Base-by-base conservation (phyloP, 2,113 vertebrate species). In the Boulengerochromis microlepis region DNA sequence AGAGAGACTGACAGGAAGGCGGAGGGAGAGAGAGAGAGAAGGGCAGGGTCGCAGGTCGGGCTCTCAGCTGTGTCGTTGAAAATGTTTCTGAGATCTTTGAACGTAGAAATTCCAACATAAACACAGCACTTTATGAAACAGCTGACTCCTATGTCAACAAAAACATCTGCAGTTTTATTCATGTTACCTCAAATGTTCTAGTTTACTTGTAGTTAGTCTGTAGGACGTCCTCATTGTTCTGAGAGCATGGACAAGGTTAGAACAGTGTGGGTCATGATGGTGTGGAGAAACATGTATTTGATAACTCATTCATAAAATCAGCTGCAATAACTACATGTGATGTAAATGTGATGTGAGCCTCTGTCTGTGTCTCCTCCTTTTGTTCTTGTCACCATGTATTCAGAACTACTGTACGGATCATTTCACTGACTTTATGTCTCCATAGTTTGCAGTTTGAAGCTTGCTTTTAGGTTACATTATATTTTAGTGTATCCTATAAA, bases 201-300 rank as follows among this genome's bases (percentile, higher is more conserved):
- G 45, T 47, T 47, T 47, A 47, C 45, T 16, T 47, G 15, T 0
- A 16, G 45, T 47, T 47, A 16, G 45, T 47, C 45, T 47, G 3
- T 16, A 7, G 4, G 4, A 47, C 1, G 2, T 22, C 6, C 11
- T 56, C 53, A 7, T 13, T 24, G 53, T 56, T 56, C 22, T 56
- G 53, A 0, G 53, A 24, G 53, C 56, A 29, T 0, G 13, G 26
- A 29, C 0, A 0, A n/a, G 16, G 57, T 61, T 5, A 33, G 1
- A 57, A 0, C 24, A 57, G 24, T 57, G 56, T 57, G 24, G 56
- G 13, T 57, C 24, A 29, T 1, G 13, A 57, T 57, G 54, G 0
- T 16, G 56, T 29, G 56, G 1, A 29, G 4, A 59, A 59, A 59
- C 26, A 57, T 29, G 9, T 53, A 2, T 29, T 29, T 59, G 13